phyloP scores from a whole-genome alignment of 2,888 invertebrate species.

The Steinernema scapterisci region DNA sequence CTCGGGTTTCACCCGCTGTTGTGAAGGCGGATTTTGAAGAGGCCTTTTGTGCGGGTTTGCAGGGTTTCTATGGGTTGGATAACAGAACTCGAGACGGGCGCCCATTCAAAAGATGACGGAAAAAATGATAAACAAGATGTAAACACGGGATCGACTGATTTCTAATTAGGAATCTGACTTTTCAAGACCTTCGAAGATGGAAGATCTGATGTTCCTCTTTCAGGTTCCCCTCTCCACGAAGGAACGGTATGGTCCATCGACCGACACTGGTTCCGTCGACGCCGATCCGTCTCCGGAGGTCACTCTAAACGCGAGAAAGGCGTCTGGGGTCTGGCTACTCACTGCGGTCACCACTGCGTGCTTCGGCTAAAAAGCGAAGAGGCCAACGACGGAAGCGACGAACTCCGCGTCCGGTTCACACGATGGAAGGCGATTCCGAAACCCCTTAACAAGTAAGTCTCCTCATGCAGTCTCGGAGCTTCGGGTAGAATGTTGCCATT shows the following conservation, averaged over 20 bases:
- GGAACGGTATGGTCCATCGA: constrained; percentile 44
- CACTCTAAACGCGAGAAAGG: constrained; percentile 31
- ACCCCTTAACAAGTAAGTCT: constrained; percentile 24
- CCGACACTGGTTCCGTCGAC: constrained; percentile 43
- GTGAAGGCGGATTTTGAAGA: neutral
- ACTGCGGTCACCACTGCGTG: constrained; percentile 56
- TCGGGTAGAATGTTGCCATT: too few species aligned
- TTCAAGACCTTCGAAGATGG: neutral
- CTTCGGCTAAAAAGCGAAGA: constrained; percentile 51
- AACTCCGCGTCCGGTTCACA: constrained; percentile 39
- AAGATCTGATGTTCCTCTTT: constrained; percentile 4
- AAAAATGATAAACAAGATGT: neutral
- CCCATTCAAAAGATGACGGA: neutral
- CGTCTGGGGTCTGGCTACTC: constrained; percentile 52
- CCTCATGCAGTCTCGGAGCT: neutral
- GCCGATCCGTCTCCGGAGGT: constrained; percentile 36
- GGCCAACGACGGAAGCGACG: constrained; percentile 43
- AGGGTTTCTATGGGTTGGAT: neutral
- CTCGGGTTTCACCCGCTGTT: neutral
- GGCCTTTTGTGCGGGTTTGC: neutral
- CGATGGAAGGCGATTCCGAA: constrained; percentile 7
- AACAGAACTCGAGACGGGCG: neutral
- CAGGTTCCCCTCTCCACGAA: constrained; percentile 37
- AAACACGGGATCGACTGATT: neutral
- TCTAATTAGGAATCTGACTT: too few species aligned